Conservation (phyloP, 2,888 invertebrate species). For the Diaprepes abbreviatus region DNA sequence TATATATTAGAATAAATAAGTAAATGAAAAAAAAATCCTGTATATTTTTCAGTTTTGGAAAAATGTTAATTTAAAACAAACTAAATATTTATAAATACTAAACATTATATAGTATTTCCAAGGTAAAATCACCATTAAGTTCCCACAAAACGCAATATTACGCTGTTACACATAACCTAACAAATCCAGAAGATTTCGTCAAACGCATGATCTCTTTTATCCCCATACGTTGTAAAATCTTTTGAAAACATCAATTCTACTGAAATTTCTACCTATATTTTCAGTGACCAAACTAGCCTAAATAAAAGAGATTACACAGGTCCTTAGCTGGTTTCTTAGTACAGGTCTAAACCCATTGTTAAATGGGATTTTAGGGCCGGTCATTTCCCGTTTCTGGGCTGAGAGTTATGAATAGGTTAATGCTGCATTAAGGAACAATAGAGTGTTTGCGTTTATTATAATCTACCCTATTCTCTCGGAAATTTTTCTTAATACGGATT, state of each 20-base stretch:
- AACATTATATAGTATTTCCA: too few species aligned
- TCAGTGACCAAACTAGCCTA: slow-evolving; percentile 30
- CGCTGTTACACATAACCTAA: slow-evolving; percentile 27
- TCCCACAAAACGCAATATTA: slow-evolving; percentile 27
- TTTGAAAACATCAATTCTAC: neutral
- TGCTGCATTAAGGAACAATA: slow-evolving; percentile 13
- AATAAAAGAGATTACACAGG: slow-evolving; percentile 29
- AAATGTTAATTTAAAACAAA: too few species aligned
- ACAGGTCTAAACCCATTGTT: slow-evolving; percentile 30
- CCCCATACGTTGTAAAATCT: slow-evolving; percentile 1
- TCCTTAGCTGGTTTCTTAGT: slow-evolving; percentile 18
- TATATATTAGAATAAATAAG: too few species aligned
- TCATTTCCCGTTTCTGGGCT: slow-evolving; percentile 36
- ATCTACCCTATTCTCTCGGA: slow-evolving; percentile 15
- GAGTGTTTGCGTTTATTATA: slow-evolving; percentile 23
- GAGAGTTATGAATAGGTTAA: slow-evolving; percentile 27
- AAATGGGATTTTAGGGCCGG: slow-evolving; percentile 28
- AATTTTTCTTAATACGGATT: slow-evolving; percentile 12
- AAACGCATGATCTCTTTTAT: slow-evolving; percentile 39
- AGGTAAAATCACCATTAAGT: neutral
- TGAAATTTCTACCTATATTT: slow-evolving; percentile 21
- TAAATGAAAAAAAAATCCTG: too few species aligned
- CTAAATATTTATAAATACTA: too few species aligned
- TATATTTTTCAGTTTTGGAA: too few species aligned
- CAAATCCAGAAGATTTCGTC: slow-evolving; percentile 40